Evolutionary conservation across 2,113 vertebrate genomes (phyloP).

Genomic region (Rousettus leschenaultii): DNA sequence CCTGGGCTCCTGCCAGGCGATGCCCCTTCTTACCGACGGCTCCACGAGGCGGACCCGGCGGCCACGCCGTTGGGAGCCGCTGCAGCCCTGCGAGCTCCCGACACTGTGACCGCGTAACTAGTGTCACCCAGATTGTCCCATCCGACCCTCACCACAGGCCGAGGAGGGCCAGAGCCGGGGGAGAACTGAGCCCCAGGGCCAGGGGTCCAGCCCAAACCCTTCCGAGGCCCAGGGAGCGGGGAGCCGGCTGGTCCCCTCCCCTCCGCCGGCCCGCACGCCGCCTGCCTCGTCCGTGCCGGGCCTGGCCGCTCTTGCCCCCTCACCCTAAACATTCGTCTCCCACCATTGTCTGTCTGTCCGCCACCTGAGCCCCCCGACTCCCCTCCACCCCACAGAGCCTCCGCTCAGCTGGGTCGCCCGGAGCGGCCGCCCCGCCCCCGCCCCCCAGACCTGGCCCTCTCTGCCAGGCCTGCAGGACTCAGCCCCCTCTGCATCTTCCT

Average conservation of each 20-base stretch:
- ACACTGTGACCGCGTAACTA: rapidly evolving
- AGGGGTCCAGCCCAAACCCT: rapidly evolving
- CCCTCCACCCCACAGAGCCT: rapidly evolving
- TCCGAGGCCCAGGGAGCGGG: neutral
- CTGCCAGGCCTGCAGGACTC: neutral
- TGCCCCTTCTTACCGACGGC: rapidly evolving
- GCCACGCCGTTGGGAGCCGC: rapidly evolving
- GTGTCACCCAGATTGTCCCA: rapidly evolving
- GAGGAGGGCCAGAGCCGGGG: neutral
- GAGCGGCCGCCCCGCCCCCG: rapidly evolving
- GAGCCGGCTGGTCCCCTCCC: rapidly evolving
- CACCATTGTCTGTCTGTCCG: rapidly evolving
- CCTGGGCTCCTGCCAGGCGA: rapidly evolving
- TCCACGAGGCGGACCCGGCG: rapidly evolving
- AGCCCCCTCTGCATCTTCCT: rapidly evolving
- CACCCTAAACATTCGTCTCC: rapidly evolving
- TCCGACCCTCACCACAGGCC: neutral
- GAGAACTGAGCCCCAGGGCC: neutral
- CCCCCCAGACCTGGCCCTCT: rapidly evolving
- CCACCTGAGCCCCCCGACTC: neutral
- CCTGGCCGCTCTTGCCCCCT: neutral
- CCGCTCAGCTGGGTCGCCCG: neutral
- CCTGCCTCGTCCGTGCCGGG: neutral
- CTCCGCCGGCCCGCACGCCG: rapidly evolving
- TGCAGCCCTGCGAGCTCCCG: rapidly evolving